Evolutionary conservation across 2,797 vertebrate genomes (phyloP).

Genomic region (Eulemur albifrons): DNA sequence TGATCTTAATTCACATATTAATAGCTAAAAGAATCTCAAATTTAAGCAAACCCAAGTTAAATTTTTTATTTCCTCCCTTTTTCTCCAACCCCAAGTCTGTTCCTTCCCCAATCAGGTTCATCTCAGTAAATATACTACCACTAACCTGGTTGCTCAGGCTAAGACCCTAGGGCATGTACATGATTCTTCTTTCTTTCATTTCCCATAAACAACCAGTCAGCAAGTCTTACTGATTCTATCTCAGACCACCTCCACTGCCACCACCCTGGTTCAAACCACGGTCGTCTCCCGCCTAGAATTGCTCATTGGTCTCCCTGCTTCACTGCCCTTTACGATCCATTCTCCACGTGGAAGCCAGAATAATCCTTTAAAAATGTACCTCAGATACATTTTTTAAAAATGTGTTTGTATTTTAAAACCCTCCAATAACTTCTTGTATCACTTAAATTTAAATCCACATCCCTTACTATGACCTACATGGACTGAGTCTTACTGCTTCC

Average conservation of each 20-base stretch:
- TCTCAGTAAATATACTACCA: background rate
- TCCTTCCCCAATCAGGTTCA: background rate
- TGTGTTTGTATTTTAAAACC: background rate
- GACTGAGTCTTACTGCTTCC: background rate
- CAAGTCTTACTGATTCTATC: background rate
- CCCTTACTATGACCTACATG: background rate
- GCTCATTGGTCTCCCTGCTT: background rate
- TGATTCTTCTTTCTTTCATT: background rate
- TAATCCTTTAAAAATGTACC: background rate
- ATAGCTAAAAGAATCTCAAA: background rate
- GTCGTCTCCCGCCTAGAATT: background rate
- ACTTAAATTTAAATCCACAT: background rate
- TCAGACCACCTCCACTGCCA: background rate
- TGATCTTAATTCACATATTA: background rate
- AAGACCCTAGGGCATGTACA: background rate
- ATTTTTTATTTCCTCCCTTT: background rate
- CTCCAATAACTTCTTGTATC: background rate
- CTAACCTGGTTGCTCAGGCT: background rate
- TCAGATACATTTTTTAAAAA: background rate
- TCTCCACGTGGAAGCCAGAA: background rate
- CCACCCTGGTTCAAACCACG: too few relatives aligned
- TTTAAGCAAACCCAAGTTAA: background rate
- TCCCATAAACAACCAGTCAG: background rate
- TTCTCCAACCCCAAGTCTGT: background rate
- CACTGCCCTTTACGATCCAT: background rate